Evolutionary conservation across 2,113 vertebrate species (phyloP).

Genomic region (Syngnathus scovelli): DNA sequence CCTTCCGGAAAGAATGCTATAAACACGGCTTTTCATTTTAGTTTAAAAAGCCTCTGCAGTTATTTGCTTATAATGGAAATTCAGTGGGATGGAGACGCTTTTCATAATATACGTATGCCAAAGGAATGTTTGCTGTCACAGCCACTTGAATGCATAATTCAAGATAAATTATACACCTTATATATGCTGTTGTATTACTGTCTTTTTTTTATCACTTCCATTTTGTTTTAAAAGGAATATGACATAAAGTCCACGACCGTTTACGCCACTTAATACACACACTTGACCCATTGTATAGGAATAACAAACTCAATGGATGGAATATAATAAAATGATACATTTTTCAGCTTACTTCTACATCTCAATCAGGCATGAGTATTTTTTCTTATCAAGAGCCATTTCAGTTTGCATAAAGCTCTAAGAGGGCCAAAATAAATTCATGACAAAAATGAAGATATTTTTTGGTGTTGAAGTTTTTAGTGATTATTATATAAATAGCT

Average conservation of each 20-base stretch:
- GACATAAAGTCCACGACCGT: neutral
- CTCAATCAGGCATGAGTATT: too few relatives aligned
- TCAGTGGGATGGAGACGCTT: neutral
- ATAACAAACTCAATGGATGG: conserved; percentile 52
- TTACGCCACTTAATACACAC: conserved; percentile 22
- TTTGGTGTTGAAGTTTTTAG: neutral
- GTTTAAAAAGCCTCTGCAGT: conserved; percentile 22
- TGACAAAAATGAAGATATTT: neutral
- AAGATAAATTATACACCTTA: conserved; percentile 4
- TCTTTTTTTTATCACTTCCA: neutral
- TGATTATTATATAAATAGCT: neutral
- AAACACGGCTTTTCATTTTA: conserved; percentile 45
- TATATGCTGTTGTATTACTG: neutral
- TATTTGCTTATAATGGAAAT: conserved; percentile 10
- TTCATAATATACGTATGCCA: neutral
- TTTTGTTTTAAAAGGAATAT: neutral
- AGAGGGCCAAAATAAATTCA: neutral
- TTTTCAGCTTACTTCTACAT: conserved; percentile 60
- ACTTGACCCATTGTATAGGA: conserved; percentile 41
- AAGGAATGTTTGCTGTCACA: conserved; percentile 1
- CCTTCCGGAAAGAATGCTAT: conserved; percentile 54
- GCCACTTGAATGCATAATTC: conserved; percentile 7
- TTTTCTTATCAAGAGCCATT: neutral
- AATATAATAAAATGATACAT: conserved; percentile 49
- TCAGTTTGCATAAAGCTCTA: neutral